A percentile compares a stretch with the other conserved stretches of the same genome.
phyloP scores from a whole-genome alignment of 2,797 vertebrate genomes.

The Iguana delicatissima region DNA sequence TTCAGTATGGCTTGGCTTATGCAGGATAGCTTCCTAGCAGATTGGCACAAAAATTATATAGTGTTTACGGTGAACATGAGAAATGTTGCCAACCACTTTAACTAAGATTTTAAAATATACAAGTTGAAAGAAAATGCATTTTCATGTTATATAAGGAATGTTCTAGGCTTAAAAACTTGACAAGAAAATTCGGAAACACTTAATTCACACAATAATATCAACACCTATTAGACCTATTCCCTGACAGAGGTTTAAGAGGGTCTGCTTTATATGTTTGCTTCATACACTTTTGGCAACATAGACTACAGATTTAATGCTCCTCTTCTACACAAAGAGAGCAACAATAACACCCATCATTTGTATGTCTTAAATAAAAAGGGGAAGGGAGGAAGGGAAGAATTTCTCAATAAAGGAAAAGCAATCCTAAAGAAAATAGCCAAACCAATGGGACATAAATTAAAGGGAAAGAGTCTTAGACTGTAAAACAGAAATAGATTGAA shows the following conservation, averaged over 20 bases:
- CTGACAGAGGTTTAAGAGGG: background rate
- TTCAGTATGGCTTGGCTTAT: background rate
- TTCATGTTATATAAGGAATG: background rate
- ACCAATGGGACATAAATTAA: background rate
- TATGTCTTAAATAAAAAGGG: background rate
- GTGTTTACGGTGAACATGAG: background rate
- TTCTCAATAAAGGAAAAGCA: background rate
- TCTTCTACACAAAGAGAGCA: background rate
- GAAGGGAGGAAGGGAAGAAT: background rate
- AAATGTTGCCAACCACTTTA: background rate
- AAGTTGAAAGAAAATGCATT: background rate
- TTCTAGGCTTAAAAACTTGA: background rate
- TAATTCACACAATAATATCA: background rate
- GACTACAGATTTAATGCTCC: background rate
- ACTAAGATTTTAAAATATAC: background rate
- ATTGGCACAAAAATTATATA: background rate
- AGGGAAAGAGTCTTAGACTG: background rate
- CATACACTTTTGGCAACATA: background rate
- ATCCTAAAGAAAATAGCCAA: background rate
- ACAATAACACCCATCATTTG: background rate
- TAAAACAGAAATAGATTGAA: background rate
- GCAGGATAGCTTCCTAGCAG: background rate
- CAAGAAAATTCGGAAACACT: background rate
- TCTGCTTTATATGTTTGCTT: background rate
- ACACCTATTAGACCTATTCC: background rate